A percentile compares a stretch with the other conserved stretches of the same genome.
Conservation (phyloP, 2,797 vertebrate species). For the Oryzias dopingdopingensis region DNA sequence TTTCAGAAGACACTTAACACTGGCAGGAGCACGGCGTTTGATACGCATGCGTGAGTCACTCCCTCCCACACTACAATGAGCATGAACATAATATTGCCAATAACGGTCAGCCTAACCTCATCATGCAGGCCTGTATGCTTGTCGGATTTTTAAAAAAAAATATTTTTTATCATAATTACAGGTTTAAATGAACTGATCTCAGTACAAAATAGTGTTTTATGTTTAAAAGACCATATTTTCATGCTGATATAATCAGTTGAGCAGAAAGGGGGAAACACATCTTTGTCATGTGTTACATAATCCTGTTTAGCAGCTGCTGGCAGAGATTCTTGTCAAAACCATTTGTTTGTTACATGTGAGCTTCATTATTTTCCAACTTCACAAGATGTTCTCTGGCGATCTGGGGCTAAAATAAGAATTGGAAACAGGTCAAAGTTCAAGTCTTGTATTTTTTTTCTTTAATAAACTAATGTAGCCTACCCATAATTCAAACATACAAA, state of each 20-base stretch:
- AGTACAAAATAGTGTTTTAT: too few species aligned
- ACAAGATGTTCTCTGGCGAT: not conserved
- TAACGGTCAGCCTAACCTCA: conserved; percentile 7
- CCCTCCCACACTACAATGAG: conserved; percentile 45
- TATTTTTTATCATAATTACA: not conserved
- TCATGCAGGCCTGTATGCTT: conserved; percentile 1
- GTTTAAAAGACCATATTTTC: not conserved
- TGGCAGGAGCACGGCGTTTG: conserved; percentile 25
- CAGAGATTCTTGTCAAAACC: conserved; percentile 13
- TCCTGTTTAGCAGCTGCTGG: conserved; percentile 33
- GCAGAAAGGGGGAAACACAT: not conserved
- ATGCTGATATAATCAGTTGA: not conserved
- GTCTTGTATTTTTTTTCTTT: not conserved
- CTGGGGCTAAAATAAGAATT: not conserved
- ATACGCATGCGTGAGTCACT: conserved; percentile 74
- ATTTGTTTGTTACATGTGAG: conserved; percentile 39
- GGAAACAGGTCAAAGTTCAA: not conserved
- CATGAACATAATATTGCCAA: conserved; percentile 28
- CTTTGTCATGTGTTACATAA: conserved; percentile 38
- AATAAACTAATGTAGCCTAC: not conserved
- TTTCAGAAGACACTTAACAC: conserved; percentile 64
- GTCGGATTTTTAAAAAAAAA: not conserved
- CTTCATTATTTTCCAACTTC: conserved; percentile 1
- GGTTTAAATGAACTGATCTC: too few species aligned
- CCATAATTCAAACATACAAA: not conserved